Evolutionary conservation across 2,113 vertebrate species (phyloP), one percentile per base, ranked within the genome.

Genomic region (Epinephelus fuscoguttatus): DNA sequence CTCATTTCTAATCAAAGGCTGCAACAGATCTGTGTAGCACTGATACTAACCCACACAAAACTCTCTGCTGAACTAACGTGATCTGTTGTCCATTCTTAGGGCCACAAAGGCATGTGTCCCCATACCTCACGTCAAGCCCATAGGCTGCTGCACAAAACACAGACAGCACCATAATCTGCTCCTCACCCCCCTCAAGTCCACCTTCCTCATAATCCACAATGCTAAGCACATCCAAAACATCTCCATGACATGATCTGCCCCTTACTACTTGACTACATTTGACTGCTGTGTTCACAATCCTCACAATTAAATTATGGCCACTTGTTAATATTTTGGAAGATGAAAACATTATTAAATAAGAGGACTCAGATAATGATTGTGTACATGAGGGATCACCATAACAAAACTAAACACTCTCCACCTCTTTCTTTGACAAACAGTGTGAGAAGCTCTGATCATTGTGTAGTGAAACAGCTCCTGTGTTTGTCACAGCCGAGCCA

Each of bases 141-240:
- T 79, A 82, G 82, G 82, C 89, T 81, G 88, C 86, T 55, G 79
- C 85, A 89, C 87, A 88, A 87, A 92, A 86, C 88, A 86, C 55
- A 76, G 61, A 82, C 84, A 61, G 66, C 84, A 79, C 77, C 80
- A 66, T 81, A 70, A 88, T 88, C 73, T 88, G 76, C 79, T 77
- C 6, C 83, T 9, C 67, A 9, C 61, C 69, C 70, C 64, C 56
- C 63, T 8, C 61, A 33, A 84, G 84, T 80, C 33, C 12, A 50
- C 53, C 37, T 70, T 56, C 75, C 42, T 80, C 40, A 74, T 55
- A 85, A 52, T 49, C 67, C 64, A 82, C 61, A 67, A 57, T 8
- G 30, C 57, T n/a, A 70, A 60, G 57, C 50, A 66, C 18, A 64
- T 53, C 64, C 67, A 69, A 45, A 70, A 84, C 72, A 81, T 91